These are phyloP conservation scores for Vidua macroura DNA, from an alignment of 2,113 vertebrate species.

Conservation along the genomic window DNA sequence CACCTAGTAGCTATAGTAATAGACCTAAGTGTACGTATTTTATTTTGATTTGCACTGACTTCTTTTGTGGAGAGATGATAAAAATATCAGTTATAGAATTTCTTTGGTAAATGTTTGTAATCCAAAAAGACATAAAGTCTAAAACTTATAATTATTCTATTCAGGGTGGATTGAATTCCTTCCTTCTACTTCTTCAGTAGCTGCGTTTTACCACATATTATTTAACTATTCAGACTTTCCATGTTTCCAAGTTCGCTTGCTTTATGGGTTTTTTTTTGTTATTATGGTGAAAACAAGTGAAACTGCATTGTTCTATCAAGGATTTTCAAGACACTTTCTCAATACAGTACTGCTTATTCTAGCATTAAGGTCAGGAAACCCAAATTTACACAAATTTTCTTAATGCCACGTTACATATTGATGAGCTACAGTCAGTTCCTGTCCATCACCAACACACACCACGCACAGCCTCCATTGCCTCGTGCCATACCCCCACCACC, in stretches of 20 bases:
- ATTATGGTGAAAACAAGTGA: background rate
- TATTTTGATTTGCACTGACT: background rate
- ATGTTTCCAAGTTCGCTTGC: background rate
- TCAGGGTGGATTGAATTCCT: background rate
- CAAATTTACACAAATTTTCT: background rate
- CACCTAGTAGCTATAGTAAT: conserved; percentile 1
- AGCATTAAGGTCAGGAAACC: fast-evolving
- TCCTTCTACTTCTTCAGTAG: background rate
- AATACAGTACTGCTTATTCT: background rate
- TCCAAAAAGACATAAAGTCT: background rate
- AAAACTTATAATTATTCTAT: conserved; percentile 45
- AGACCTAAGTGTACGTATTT: background rate
- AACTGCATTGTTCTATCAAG: background rate
- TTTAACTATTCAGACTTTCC: background rate
- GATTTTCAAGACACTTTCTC: background rate
- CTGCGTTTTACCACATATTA: background rate
- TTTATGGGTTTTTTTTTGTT: background rate
- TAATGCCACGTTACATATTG: fast-evolving
- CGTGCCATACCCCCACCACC: background rate
- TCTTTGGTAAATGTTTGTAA: conserved; percentile 13
- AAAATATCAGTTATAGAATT: background rate
- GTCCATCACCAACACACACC: background rate
- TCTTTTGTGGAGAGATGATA: background rate
- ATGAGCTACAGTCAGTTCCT: background rate
- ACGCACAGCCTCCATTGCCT: background rate